Evolutionary conservation across 2,113 vertebrate genomes (phyloP).

Genomic region (Potamarius usumacintae): DNA sequence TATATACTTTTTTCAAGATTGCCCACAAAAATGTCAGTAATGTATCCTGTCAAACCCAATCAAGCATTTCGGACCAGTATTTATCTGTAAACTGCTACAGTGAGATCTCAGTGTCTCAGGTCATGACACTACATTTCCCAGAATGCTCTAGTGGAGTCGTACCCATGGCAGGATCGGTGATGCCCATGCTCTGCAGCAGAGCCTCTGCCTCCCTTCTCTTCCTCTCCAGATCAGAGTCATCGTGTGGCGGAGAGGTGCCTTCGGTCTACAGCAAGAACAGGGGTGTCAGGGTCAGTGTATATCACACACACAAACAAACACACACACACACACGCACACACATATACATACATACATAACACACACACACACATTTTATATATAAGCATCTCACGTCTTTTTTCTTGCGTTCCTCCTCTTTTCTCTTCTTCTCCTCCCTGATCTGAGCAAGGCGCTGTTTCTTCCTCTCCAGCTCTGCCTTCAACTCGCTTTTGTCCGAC

Average conservation of each 20-base stretch:
- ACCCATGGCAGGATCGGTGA: constrained; percentile 89
- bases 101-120: background rate
- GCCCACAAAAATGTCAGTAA: background rate
- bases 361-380: constrained; percentile 2
- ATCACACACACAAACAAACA: constrained; percentile 13
- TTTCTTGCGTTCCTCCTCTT: constrained; percentile 77
- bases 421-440: constrained; percentile 77
- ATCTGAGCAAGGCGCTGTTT: constrained; percentile 77
- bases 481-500: constrained; percentile 77
- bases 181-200: constrained; percentile 94
- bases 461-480: constrained; percentile 77
- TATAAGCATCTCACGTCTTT: constrained; percentile 66
- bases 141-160: constrained; percentile 58
- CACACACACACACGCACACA: constrained; percentile 20
- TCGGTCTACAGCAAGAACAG: constrained; percentile 70
- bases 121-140: constrained; percentile 13
- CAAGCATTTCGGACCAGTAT: background rate
- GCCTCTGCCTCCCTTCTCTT: constrained; percentile 96
- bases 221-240: constrained; percentile 95
- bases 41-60: background rate
- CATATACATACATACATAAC: constrained; percentile 21
- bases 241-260: constrained; percentile 77
- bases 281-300: background rate
- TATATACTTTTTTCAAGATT: background rate
- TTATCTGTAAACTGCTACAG: background rate